Conservation (phyloP, 64 coral and sea anemone species). For the Dendrophyllia cribrosa region DNA sequence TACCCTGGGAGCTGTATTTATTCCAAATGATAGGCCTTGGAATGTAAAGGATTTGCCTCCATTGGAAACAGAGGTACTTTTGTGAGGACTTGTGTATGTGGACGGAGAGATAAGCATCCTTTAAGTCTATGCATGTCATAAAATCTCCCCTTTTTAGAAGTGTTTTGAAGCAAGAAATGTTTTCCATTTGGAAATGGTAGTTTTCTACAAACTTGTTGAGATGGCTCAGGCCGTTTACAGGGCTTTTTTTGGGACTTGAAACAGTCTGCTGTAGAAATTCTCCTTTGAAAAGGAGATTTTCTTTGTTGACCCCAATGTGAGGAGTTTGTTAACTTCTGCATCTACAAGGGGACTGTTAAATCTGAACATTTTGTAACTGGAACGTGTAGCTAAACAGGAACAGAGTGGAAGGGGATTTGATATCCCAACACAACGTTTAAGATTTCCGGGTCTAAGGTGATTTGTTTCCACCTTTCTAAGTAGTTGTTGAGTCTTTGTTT, state of each 20-base stretch:
- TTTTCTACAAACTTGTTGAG: conserved; percentile 57
- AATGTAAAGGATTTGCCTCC: conserved; percentile 8
- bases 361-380: conserved; percentile 13
- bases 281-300: conserved; percentile 5
- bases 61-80: conserved; percentile 36
- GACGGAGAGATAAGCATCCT: conserved; percentile 59
- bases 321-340: neutral
- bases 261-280: conserved; percentile 50
- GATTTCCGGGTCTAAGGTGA: conserved; percentile 15
- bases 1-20: conserved; percentile 52
- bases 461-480: conserved; percentile 4
- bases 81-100: conserved; percentile 3
- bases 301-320: conserved; percentile 10
- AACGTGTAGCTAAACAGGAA: conserved; percentile 21
- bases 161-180: conserved; percentile 18
- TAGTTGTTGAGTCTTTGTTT: conserved; percentile 33
- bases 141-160: conserved; percentile 9
- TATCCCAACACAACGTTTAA: conserved; percentile 12
- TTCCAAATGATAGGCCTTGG: conserved; percentile 48
- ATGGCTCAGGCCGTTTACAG: conserved; percentile 61
- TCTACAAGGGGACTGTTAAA: neutral
- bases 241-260: conserved; percentile 69
- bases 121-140: conserved; percentile 49
- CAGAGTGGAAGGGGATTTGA: neutral
- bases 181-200: conserved; percentile 74